Evolutionary conservation across 2,113 vertebrate genomes (phyloP).

Genomic region (Hippocampus guttulatus): DNA sequence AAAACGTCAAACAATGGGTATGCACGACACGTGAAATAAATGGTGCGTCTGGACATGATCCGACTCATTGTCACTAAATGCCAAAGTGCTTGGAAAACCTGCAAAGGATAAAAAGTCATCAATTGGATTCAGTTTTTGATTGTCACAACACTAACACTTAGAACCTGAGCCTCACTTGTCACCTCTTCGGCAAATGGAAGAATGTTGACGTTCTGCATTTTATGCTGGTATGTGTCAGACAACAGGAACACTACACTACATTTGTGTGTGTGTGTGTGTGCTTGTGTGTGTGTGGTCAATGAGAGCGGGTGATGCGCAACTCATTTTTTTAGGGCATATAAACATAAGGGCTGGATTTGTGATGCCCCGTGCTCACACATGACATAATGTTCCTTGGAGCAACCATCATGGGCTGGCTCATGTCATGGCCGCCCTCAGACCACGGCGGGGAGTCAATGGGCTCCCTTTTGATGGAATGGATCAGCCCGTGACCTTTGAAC

Average conservation of each 20-base stretch:
- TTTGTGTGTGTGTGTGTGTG: not conserved
- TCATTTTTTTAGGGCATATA: conserved; percentile 63
- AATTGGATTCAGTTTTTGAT: conserved; percentile 45
- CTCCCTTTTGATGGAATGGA: conserved; percentile 86
- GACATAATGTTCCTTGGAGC: conserved; percentile 73
- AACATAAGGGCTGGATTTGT: conserved; percentile 68
- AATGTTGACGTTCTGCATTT: conserved; percentile 36
- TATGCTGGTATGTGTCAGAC: conserved; percentile 48
- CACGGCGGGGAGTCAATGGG: conserved; percentile 82
- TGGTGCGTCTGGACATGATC: conserved; percentile 42
- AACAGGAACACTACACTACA: conserved; percentile 26
- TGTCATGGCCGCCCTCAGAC: conserved; percentile 64
- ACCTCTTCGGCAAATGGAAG: conserved; percentile 42
- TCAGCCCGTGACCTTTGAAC: conserved; percentile 76
- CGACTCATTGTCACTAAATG: conserved; percentile 49
- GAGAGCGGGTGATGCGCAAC: not conserved
- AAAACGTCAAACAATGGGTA: conserved; percentile 36
- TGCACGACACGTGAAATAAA: conserved; percentile 43
- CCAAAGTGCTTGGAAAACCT: conserved; percentile 65
- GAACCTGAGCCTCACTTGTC: conserved; percentile 61
- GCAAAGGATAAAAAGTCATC: conserved; percentile 48
- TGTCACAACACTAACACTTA: conserved; percentile 51
- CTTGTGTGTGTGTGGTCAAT: not conserved
- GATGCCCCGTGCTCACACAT: conserved; percentile 60
- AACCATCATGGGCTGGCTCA: conserved; percentile 48